Percentiles rank a stretch among this genome's conserved stretches.
These are phyloP conservation scores for Haemorhous mexicanus DNA, from an alignment of 2,113 vertebrate species.

Conservation along the genomic window DNA sequence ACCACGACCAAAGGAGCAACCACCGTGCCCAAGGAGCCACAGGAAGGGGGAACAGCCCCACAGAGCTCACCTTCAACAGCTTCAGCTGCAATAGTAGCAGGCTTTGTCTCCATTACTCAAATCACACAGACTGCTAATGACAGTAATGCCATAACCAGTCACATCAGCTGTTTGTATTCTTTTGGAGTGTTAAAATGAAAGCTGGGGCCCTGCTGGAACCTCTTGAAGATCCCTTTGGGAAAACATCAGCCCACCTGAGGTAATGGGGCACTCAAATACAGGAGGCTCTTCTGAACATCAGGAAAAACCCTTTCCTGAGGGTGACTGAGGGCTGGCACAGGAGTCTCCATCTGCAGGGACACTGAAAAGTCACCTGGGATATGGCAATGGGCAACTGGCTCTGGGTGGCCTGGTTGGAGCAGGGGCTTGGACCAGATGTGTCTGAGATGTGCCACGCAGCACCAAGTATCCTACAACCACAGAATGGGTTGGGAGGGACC, in stretches of 20 bases:
- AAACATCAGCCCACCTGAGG: not conserved
- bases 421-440: rapidly evolving
- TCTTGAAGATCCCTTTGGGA: not conserved
- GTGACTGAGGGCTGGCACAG: not conserved
- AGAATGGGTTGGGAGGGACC: not conserved
- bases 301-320: too few relatives aligned
- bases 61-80: not conserved
- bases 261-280: too few relatives aligned
- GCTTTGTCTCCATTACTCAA: not conserved
- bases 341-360: not conserved
- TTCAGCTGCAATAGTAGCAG: rapidly evolving
- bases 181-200: not conserved
- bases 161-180: not conserved
- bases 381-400: rapidly evolving
- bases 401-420: too few relatives aligned
- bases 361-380: not conserved
- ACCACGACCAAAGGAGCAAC: too few relatives aligned
- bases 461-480: not conserved
- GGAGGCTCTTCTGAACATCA: not conserved
- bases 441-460: not conserved
- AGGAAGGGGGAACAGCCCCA: not conserved
- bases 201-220: rapidly evolving
- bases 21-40: rapidly evolving
- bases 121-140: rapidly evolving
- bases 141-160: rapidly evolving